These are phyloP conservation scores for Leucoma salicis DNA, from an alignment of 2,888 invertebrate species.

Conservation along the genomic window DNA sequence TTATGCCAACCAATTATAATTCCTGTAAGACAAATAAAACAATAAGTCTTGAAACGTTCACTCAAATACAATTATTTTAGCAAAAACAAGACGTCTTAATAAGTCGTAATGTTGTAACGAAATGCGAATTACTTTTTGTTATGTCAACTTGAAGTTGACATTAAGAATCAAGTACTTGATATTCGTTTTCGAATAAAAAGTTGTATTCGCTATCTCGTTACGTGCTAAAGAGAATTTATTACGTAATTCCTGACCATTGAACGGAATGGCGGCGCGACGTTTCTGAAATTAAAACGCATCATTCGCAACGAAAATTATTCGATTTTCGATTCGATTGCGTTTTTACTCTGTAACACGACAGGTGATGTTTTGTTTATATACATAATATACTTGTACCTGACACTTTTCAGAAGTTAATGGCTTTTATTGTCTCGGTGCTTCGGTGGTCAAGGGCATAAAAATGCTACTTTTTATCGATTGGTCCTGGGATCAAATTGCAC, in stretches of 20 bases:
- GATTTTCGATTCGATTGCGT: slow-evolving; percentile 22
- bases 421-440: too few relatives aligned
- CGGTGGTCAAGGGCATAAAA: too few relatives aligned
- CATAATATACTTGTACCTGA: too few relatives aligned
- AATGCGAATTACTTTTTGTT: slow-evolving; percentile 42
- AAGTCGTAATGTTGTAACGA: slow-evolving; percentile 21
- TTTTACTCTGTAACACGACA: slow-evolving; percentile 19
- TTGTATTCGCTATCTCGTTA: slow-evolving; percentile 26
- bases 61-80: slow-evolving; percentile 12
- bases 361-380: slow-evolving; percentile 23
- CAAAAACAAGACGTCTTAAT: slow-evolving; percentile 30
- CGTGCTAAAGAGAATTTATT: slow-evolving; percentile 37
- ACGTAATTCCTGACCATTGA: slow-evolving; percentile 28
- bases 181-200: slow-evolving; percentile 26
- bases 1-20: slow-evolving; percentile 11
- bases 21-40: slow-evolving; percentile 2
- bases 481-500: too few relatives aligned
- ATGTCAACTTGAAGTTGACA: slow-evolving; percentile 44
- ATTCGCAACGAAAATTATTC: slow-evolving; percentile 25
- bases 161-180: slow-evolving; percentile 41
- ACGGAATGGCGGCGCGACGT: slow-evolving; percentile 20
- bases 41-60: slow-evolving; percentile 1
- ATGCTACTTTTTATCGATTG: too few relatives aligned
- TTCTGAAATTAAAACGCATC: slow-evolving; percentile 32
- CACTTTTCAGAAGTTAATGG: too few relatives aligned